Evolutionary conservation across 2,888 invertebrate species (phyloP).

Genomic region (Rapana venosa): DNA sequence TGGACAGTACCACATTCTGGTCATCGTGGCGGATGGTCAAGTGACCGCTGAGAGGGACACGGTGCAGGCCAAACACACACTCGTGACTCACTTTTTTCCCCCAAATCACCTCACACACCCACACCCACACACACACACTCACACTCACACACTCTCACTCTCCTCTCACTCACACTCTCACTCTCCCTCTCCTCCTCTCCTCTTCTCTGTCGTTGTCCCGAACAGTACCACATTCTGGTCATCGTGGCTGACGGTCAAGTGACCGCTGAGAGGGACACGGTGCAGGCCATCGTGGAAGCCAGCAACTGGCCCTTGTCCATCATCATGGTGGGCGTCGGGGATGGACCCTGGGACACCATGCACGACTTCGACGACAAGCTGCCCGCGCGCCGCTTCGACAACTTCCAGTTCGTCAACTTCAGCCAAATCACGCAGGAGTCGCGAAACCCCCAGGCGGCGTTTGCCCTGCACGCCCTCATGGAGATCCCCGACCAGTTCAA

Average conservation of each 20-base stretch:
- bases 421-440: constrained; percentile 74
- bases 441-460: constrained; percentile 73
- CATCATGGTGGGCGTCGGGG: constrained; percentile 81
- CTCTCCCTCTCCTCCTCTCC: not conserved
- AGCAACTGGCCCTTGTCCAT: constrained; percentile 80
- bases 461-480: constrained; percentile 80
- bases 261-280: constrained; percentile 79
- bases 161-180: not conserved
- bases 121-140: not conserved
- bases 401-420: constrained; percentile 81
- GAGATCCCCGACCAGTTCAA: constrained; percentile 80
- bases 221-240: constrained; percentile 80
- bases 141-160: not conserved
- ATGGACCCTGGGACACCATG: constrained; percentile 81
- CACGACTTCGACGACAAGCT: constrained; percentile 80
- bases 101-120: not conserved
- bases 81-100: constrained; percentile 1
- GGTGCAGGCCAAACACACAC: constrained; percentile 78
- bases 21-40: constrained; percentile 81
- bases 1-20: constrained; percentile 80
- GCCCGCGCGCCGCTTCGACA: constrained; percentile 80
- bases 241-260: constrained; percentile 81
- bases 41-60: constrained; percentile 80
- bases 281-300: constrained; percentile 80
- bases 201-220: not conserved